phyloP scores from a whole-genome alignment of 1,140 invertebrate genomes.

The Drosophila biarmipes region DNA sequence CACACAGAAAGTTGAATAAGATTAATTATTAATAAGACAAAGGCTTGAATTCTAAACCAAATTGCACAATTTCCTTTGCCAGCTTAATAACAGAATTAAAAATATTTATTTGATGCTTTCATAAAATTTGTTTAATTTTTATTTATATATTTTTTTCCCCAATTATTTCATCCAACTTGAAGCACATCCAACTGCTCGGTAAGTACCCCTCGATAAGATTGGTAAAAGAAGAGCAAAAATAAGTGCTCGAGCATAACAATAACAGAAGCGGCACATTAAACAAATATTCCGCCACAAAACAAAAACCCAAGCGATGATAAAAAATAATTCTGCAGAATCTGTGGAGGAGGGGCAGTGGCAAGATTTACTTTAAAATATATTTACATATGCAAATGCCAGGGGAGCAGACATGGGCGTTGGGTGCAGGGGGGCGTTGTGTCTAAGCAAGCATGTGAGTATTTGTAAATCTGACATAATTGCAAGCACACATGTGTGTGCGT shows the following conservation, averaged over 20 bases:
- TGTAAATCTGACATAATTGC: constrained; percentile 67
- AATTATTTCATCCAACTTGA: not conserved
- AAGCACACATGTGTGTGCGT: constrained; percentile 17
- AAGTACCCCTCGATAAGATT: constrained; percentile 28
- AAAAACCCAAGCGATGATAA: constrained; percentile 28
- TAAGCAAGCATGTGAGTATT: constrained; percentile 61
- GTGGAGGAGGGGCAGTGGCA: not conserved
- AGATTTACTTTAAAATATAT: constrained; percentile 55
- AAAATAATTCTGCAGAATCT: constrained; percentile 33
- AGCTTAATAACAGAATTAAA: too few relatives aligned
- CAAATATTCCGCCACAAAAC: constrained; percentile 34
- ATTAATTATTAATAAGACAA: too few relatives aligned
- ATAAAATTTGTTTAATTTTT: too few relatives aligned
- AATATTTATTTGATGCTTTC: too few relatives aligned
- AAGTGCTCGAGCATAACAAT: constrained; percentile 40
- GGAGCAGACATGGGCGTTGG: constrained; percentile 1
- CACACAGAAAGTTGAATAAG: too few relatives aligned
- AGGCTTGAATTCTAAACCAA: too few relatives aligned
- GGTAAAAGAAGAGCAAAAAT: constrained; percentile 29
- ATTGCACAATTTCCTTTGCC: too few relatives aligned
- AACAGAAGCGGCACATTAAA: constrained; percentile 47
- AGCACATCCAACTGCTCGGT: not conserved
- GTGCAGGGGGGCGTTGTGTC: constrained; percentile 14
- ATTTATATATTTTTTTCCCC: not conserved
- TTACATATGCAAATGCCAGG: constrained; percentile 57